Evolutionary conservation across 1,140 invertebrate species (phyloP).

Genomic region (Catajapyx aquilonaris): DNA sequence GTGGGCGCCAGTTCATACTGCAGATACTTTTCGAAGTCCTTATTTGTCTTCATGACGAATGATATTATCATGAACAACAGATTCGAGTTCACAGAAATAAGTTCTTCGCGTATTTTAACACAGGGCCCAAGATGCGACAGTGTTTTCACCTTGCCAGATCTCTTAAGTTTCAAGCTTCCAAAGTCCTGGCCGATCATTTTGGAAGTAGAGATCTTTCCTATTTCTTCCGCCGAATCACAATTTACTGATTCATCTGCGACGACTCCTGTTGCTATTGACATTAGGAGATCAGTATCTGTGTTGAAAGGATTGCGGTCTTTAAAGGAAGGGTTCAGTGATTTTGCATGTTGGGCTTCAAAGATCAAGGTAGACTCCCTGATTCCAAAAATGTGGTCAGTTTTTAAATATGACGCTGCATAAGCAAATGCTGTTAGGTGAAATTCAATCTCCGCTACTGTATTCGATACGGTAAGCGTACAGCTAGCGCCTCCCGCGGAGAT

Average conservation of each 20-base stretch:
- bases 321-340: too few relatives aligned
- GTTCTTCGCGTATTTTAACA: background rate
- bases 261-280: conserved; percentile 1
- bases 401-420: too few relatives aligned
- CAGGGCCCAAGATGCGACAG: background rate
- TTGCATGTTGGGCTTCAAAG: too few relatives aligned
- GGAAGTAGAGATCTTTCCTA: background rate
- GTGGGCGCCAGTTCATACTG: background rate
- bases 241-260: background rate
- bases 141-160: background rate
- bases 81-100: background rate
- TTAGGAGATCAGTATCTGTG: background rate
- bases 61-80: background rate
- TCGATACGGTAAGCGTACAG: too few relatives aligned
- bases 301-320: background rate
- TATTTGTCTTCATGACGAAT: background rate
- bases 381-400: too few relatives aligned
- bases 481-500: too few relatives aligned
- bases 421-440: too few relatives aligned
- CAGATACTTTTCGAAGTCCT: background rate
- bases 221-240: background rate
- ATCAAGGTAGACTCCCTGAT: too few relatives aligned
- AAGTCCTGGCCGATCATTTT: background rate
- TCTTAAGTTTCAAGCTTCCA: background rate
- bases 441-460: too few relatives aligned